Evolutionary conservation across 2,888 invertebrate species (phyloP), one percentile per base, ranked within the genome.

Genomic region (Reticulitermes lucifugus): DNA sequence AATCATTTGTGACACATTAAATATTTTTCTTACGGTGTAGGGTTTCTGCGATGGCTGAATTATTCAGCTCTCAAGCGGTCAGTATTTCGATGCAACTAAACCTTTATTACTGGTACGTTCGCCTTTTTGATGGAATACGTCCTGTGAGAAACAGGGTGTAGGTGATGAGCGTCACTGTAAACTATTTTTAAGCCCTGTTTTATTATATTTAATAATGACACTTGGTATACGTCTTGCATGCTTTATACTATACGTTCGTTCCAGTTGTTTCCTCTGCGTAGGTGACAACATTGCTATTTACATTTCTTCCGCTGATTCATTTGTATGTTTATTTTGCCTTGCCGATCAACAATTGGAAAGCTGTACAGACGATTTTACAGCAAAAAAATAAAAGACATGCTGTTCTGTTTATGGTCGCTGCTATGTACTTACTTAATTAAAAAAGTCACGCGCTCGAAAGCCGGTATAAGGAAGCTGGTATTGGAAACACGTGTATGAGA

Each of bases 391-490:
- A 77, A 77, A 4, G 46, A 77, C 46, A 46, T 51, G 9, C 29
- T 46, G 43, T 46, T 46, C 14, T 41, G 46, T 18, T 41, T 25
- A 25, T 55, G 55, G 55, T 18, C 18, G 18, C 55, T 18, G 55
- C 18, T 18, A 55, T 4, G 6, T 73, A 22, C 46, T 77, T 77
- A 77, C 77, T 43, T 77, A 77, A 77, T 77, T 77, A 41, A 46
- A 46, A 75, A 77, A 35, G n/a, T 43, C 41, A 35, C 41, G 35
- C 43, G 77, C 22, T 14, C 41, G 41, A 51, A 77, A 77, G 77
- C 77, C 77, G 77, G 77, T 77, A 77, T 77, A 77, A 46, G 51
- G 77, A 75, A 71, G 75, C 35, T 43, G 71, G 71, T 71, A 71
- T 25, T 2, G 35, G 71, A 14, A 25, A 65, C 65, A 55, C 55